phyloP scores from a whole-genome alignment of 2,888 invertebrate genomes.

The Andrena camellia region DNA sequence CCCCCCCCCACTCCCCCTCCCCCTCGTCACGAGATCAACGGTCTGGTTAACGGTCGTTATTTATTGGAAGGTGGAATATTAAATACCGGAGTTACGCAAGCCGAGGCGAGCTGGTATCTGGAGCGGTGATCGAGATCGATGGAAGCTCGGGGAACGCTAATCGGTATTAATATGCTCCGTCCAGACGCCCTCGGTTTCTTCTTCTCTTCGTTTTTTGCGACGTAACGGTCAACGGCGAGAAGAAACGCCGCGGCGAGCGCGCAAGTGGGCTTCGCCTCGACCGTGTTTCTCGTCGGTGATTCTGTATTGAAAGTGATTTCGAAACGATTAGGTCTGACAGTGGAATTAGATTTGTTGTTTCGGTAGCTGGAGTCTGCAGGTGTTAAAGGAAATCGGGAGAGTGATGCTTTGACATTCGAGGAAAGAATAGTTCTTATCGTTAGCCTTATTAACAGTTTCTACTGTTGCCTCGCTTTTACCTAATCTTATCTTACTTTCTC shows the following conservation, averaged over 20 bases:
- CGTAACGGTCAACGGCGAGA: neutral
- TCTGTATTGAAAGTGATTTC: constrained; percentile 4
- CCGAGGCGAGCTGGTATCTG: constrained; percentile 41
- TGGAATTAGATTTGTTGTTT: too few species aligned
- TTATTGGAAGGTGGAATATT: constrained; percentile 74
- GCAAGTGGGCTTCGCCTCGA: neutral
- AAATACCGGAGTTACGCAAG: constrained; percentile 69
- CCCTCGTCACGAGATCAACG: constrained; percentile 68
- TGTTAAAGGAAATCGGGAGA: too few species aligned
- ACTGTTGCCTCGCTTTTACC: too few species aligned
- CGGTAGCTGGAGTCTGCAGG: too few species aligned
- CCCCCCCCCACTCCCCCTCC: neutral
- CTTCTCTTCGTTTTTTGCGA: constrained; percentile 19
- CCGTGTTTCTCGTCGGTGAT: constrained; percentile 5
- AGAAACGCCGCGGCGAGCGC: neutral
- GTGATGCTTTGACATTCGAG: too few species aligned
- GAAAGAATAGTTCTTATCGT: too few species aligned
- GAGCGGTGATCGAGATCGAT: constrained; percentile 63
- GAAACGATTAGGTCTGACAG: too few species aligned
- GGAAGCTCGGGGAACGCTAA: constrained; percentile 50
- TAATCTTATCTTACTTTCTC: too few species aligned
- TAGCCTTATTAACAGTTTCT: too few species aligned
- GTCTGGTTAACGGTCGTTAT: constrained; percentile 72
- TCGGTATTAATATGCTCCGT: constrained; percentile 54
- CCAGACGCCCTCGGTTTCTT: constrained; percentile 5